Evolutionary conservation across 1,140 invertebrate genomes (phyloP), one percentile per base, ranked within the genome.

Genomic region (Bilobella aurantiaca): DNA sequence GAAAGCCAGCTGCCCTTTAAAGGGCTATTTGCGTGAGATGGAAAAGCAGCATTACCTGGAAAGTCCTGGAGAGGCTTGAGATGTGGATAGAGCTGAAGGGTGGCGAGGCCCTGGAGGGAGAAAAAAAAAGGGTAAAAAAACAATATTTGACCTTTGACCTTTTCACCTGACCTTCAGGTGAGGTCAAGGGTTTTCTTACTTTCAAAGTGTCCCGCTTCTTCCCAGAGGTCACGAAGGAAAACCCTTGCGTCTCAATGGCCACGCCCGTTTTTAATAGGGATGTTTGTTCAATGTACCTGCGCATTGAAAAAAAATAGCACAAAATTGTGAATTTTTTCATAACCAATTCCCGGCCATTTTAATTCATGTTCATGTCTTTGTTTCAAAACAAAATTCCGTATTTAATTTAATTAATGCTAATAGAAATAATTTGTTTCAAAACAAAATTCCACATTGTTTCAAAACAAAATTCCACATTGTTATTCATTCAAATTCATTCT

Each of bases 201-300:
- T 81, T 82, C 18, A 84, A 76, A 23, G 81, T 80, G 75, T 84
- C 83, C 64, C 83, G 71, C 68, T 81, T 82, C 64, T 79, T 76
- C 28, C 83, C 83, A 76, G 80, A 82, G 0, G 82, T 83, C 27
- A 84, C 78, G 69, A 85, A 78, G 28, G 79, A 78, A 71, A 84
- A 84, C 1, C 82, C 83, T 73, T 84, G 82, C 2, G 83, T 84
- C 74, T 85, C 83, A 73, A 85, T 84, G 14, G 83, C 83, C 62
- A 85, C 83, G 34, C 83, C 83, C 27, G 83, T 84, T 70, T 78
- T 79, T 69, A 83, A 81, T 14, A 85, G 79, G 75, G 83, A 79
- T n/a, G n/a, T n/a, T 73, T 84, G 82, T 71, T 83, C 83, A 63
- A 84, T 78, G 73, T 85, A 85, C 82, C 82, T 83, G 69, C 25